Base-by-base conservation (phyloP, 1,140 invertebrate genomes). In the Gonioctena quinquepunctata region DNA sequence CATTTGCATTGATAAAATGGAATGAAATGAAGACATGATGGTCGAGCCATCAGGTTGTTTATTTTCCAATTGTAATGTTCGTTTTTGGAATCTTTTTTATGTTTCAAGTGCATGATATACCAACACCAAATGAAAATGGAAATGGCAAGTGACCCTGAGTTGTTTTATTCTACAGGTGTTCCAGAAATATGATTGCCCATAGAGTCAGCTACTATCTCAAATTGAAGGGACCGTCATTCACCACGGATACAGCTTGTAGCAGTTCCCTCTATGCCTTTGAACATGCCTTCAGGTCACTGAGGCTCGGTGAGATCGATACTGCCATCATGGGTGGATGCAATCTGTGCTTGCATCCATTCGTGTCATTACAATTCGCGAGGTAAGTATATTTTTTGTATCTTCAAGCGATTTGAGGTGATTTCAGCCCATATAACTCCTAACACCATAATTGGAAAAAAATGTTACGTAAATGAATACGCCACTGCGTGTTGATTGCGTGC, bases 141-240 rank as follows among this genome's bases (percentile, higher is more conserved):
- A 6, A n/a, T 18, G 6, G 6, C 11, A 13, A 8, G 11, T 13
- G 18, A 7, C 6, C 11, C 50, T n/a, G 6, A 60, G 22, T 60
- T 26, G n/a, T 60, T 60, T 54, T 70, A 50, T 56, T 62, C 69
- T 66, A 80, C n/a, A 90, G 89, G 27, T 96, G 95, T 83, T 91
- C 90, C 74, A 88, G 94, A 66, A 93, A 94, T 6, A 97, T 98
- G 94, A 88, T 98, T 81, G 92, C 95, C 0, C 96, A 97, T 80
- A 87, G 96, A 62, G 88, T 98, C 26, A 97, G 94, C 0, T 92
- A 92, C 69, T 90, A 86, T 81, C 76, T 93, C 7, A 90, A 91
- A 59, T 77, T 89, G 0, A 88, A 87, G 68, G 92, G 91, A 26
- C 95, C 95, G 0, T 96, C 94, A 59, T 93, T 92, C 81, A 84